A percentile compares a stretch with the other conserved stretches of the same genome.
phyloP scores from a whole-genome alignment of 2,888 invertebrate species.

The Volucella inflata region DNA sequence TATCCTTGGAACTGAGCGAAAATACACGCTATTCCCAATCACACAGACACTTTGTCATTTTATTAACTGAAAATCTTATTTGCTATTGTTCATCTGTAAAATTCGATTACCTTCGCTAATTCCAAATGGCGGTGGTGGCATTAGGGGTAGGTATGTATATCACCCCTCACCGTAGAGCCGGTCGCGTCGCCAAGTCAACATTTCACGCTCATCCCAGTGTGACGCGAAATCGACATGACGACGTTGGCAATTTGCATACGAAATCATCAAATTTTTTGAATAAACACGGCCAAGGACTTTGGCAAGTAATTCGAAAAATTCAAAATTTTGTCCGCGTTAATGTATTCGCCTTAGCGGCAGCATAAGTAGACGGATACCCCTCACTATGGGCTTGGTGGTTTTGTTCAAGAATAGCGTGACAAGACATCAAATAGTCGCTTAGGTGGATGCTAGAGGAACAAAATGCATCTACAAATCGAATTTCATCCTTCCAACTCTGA shows the following conservation, averaged over 20 bases:
- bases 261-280: slow-evolving; percentile 71
- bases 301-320: not conserved
- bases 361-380: too few species aligned
- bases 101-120: slow-evolving; percentile 75
- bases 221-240: slow-evolving; percentile 73
- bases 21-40: slow-evolving; percentile 41
- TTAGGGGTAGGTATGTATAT: slow-evolving; percentile 41
- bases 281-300: slow-evolving; percentile 54
- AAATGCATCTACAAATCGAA: slow-evolving; percentile 62
- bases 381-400: not conserved
- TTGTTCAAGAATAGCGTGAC: slow-evolving; percentile 67
- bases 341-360: not conserved
- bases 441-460: slow-evolving; percentile 37
- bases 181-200: not conserved
- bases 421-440: slow-evolving; percentile 59
- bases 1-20: not conserved
- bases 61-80: slow-evolving; percentile 83
- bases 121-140: slow-evolving; percentile 58
- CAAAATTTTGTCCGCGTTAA: slow-evolving; percentile 17
- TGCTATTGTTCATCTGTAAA: slow-evolving; percentile 81
- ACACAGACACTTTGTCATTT: slow-evolving; percentile 77
- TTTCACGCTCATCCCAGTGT: slow-evolving; percentile 35
- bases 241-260: slow-evolving; percentile 73
- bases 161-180: not conserved
- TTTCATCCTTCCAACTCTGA: not conserved